Evolutionary conservation across 2,888 invertebrate genomes (phyloP).

Genomic region (Aphrophora alni): DNA sequence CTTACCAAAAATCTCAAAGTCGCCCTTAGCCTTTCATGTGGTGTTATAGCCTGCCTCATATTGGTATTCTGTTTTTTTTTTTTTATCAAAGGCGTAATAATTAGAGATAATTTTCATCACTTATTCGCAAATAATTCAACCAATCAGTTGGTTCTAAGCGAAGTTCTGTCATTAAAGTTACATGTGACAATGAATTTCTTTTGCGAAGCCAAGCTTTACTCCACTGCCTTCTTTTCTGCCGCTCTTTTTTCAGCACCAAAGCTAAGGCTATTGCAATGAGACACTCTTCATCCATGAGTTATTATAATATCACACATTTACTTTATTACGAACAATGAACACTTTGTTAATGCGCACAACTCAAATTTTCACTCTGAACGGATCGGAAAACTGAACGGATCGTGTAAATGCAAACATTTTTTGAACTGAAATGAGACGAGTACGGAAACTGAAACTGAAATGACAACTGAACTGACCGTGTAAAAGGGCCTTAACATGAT

Average conservation of each 20-base stretch:
- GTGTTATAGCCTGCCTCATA: background rate
- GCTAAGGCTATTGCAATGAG: background rate
- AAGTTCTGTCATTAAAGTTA: no score
- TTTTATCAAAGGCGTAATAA: no score
- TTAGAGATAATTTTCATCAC: no score
- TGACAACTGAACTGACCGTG: background rate
- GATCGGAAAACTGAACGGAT: background rate
- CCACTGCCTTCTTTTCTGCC: background rate
- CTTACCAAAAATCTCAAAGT: slow-evolving; percentile 1
- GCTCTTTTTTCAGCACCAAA: background rate
- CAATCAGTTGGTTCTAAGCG: no score
- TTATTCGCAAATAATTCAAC: no score
- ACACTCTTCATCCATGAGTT: background rate
- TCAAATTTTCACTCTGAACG: background rate
- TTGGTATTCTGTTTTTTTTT: no score
- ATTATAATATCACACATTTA: background rate
- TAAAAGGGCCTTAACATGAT: no score
- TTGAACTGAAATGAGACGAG: background rate
- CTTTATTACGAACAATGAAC: background rate
- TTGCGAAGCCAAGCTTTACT: background rate
- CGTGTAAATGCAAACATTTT: background rate
- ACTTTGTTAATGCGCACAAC: background rate
- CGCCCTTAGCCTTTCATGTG: background rate
- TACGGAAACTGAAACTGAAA: no score
- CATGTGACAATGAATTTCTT: background rate